Conservation (phyloP, 1,140 invertebrate species). For the Archegozetes longisetosus region DNA sequence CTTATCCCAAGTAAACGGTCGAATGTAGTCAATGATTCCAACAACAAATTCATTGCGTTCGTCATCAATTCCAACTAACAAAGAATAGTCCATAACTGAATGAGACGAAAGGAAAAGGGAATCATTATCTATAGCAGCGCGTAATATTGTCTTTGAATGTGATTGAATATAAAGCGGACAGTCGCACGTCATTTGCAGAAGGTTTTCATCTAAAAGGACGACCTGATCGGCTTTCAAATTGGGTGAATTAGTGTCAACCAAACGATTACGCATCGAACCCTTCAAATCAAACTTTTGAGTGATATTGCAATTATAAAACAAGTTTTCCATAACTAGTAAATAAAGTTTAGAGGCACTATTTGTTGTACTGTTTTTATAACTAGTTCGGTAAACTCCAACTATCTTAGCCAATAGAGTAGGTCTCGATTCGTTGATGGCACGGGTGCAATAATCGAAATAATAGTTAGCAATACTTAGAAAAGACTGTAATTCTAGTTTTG, state of each 20-base stretch:
- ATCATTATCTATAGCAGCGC: slow-evolving; percentile 75
- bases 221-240: neutral
- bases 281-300: slow-evolving; percentile 86
- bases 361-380: slow-evolving; percentile 55
- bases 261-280: slow-evolving; percentile 78
- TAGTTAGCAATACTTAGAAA: slow-evolving; percentile 88
- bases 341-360: slow-evolving; percentile 47
- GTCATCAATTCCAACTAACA: slow-evolving; percentile 76
- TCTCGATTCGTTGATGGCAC: slow-evolving; percentile 42
- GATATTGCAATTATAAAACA: slow-evolving; percentile 66
- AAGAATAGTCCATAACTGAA: slow-evolving; percentile 95
- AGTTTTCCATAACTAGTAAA: slow-evolving; percentile 91
- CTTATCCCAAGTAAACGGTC: slow-evolving; percentile 98
- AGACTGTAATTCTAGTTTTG: slow-evolving; percentile 68
- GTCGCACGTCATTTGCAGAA: slow-evolving; percentile 80
- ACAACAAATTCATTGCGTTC: slow-evolving; percentile 67
- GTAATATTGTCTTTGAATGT: slow-evolving; percentile 69
- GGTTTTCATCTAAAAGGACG: slow-evolving; percentile 88
- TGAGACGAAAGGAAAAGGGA: slow-evolving; percentile 65
- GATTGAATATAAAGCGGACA: slow-evolving; percentile 75
- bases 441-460: slow-evolving; percentile 80
- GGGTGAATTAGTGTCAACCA: slow-evolving; percentile 50
- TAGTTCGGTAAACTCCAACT: slow-evolving; percentile 53
- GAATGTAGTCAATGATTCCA: slow-evolving; percentile 96
- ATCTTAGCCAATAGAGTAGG: slow-evolving; percentile 80